phyloP scores from a whole-genome alignment of 2,113 vertebrate genomes.

The Pangasianodon hypophthalmus region DNA sequence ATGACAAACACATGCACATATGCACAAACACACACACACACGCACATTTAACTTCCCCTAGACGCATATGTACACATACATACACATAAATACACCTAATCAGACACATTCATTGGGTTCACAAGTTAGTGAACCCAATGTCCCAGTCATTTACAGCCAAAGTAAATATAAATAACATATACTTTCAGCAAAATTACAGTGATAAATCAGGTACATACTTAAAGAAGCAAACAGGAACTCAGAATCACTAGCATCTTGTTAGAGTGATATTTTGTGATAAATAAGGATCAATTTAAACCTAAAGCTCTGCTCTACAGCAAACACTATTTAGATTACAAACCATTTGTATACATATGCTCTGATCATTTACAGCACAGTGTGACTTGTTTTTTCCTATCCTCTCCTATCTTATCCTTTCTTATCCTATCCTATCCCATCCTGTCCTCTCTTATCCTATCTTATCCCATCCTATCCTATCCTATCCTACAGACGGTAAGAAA shows the following conservation, averaged over 20 bases:
- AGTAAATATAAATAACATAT: neutral
- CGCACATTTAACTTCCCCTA: neutral
- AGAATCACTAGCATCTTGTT: neutral
- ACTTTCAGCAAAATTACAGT: neutral
- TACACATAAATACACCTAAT: neutral
- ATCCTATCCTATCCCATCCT: neutral
- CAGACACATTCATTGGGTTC: neutral
- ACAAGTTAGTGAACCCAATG: neutral
- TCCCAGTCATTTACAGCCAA: neutral
- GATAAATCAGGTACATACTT: neutral
- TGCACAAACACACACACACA: neutral
- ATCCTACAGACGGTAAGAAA: neutral
- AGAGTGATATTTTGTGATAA: neutral
- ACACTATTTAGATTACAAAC: neutral
- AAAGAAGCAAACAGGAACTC: neutral
- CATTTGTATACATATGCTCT: no score
- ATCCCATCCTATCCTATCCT: neutral
- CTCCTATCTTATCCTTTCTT: neutral
- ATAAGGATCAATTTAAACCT: neutral
- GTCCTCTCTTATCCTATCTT: neutral
- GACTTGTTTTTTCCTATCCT: neutral
- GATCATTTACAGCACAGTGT: neutral
- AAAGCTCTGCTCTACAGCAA: neutral
- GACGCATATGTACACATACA: neutral
- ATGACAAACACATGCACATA: slow-evolving; percentile 2